Base-by-base conservation (phyloP, 2,888 invertebrate species). In the Villa cingulata region DNA sequence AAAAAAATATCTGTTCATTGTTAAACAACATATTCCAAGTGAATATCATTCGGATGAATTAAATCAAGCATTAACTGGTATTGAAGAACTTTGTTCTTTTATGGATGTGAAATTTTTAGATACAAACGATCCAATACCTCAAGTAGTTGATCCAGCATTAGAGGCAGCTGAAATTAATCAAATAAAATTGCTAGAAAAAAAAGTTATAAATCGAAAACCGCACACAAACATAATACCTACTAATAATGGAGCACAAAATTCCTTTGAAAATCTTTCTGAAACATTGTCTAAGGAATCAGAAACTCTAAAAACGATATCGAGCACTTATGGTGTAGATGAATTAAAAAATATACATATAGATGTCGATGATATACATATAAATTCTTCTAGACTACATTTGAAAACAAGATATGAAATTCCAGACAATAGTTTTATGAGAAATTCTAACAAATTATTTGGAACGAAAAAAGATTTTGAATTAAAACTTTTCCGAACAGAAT, bases 31-130 rank as follows among this genome's bases (percentile, higher is more conserved):
- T 47, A 55, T 68, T 37, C 55, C 59, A 41, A 17, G 6, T 12
- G 59, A 57, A 20, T 58, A 61, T 37, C 54, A 62, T 10, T 57
- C 64, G 18, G 62, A 65, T 1, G 67, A 65, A 39, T 62, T 64
- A 23, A 56, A 58, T 51, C 63, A 68, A 45, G 68, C 72, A 1
- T 55, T 74, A n/a, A 70, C 71, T 54, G 72, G 72, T 10, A 71
- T 74, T 29, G 68, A 71, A 45, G 72, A 74, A 57, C 62, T 73
- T 43, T 64, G 66, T 49, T 58, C 59, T 20, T 62, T 65, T 43
- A 53, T 68, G 9, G 68, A 69, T 53, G 58, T 66, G 0, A 66
- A 68, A 45, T 61, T 62, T 27, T 58, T 65, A 46, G 61, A 64
- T 43, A 63, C 66, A 0, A 46, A 59, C 37, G 61, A 62, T 48